Evolutionary conservation across 2,888 invertebrate species (phyloP), one percentile per base, ranked within the genome.

Genomic region (Cryptus armator): DNA sequence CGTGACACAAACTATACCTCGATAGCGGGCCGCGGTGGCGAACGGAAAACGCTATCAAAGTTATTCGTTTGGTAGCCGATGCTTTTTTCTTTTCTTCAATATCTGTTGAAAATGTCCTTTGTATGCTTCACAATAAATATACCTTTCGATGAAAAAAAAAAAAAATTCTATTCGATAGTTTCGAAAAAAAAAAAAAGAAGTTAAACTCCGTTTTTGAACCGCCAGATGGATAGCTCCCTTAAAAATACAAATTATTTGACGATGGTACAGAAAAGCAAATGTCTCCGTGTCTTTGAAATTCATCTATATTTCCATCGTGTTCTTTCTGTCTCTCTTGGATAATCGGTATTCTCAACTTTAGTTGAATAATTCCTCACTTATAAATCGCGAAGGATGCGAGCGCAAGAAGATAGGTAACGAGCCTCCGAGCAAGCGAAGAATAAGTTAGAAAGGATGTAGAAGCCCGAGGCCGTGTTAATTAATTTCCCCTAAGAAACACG

Each of bases 401-500:
- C 37, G 70, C 16, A 16, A 72, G 43, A 43, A 68, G 62, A 79
- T 9, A 59, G 64, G 64, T 74, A 75, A 70, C 78, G 74, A 78
- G 68, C 70, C 46, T 71, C 48, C 10, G 29, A 43, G 37, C 68
- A 19, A 24, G 53, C 29, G 46, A 72, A 67, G 59, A 80, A 85
- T 67, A 80, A 44, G 53, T 77, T 53, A 19, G 53, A 53, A 37
- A 48, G 59, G 66, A 37, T 46, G 71, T 53, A 66, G 67, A 16
- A 83, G 67, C 43, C 46, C 59, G 56, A n/a, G 37, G 29, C 51
- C 44, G 68, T 64, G 86, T 87, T 89, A 88, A 89, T 89, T 89
- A 88, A 90, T 89, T 90, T 87, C 53, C 88, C 87, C 86, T 86
- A 85, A 67, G 86, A 78, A 67, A 68, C 37, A 44, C 46, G 37